Base-by-base conservation (phyloP, 2,113 vertebrate species). In the Sapajus apella region DNA sequence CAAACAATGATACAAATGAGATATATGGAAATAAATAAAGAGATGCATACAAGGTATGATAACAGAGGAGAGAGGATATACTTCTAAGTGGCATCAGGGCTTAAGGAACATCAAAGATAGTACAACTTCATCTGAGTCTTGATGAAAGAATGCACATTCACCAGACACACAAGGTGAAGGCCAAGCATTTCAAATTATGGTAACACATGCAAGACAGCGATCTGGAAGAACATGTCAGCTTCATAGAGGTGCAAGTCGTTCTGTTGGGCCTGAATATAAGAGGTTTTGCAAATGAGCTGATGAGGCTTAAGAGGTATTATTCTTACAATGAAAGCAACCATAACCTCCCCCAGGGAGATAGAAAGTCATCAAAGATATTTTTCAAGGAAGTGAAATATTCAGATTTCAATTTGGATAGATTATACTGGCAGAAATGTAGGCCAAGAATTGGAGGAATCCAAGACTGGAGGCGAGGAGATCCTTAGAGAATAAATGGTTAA, bases 391-490 rank as follows among this genome's bases (percentile, higher is more conserved):
- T 72, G 12, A 73, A 92, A 30, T 64, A 79, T 32, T 79, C 37
- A 8, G 25, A 68, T 87, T 92, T 82, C 32, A 12, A 16, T 47
- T 77, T 47, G 52, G 12, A 43, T 20, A 47, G 64, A 55, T 55
- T 30, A 50, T 32, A 11, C 55, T 40, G 23, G 23, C 23, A 75
- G 35, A 45, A 23, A 3, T 2, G 52, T 61, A 30, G 43, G 17
- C 6, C 16, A 52, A 55, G 80, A 56, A 61, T 5, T 9, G 27
- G 23, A 87, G n/a, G 40, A 73, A 61, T 56, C 45, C 13, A 18
- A 77, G 11, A 12, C 0, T 25, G 18, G 17, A 55, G 14, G 7
- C 18, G 0, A 6, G 47, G 4, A 45, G 17, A 45, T 20, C n/a
- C 58, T 77, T 27, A 77, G 18, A 73, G 80, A 82, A 35, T 32